Evolutionary conservation across 2,797 vertebrate species (phyloP), one percentile per base, ranked within the genome.

Genomic region (Anabacerthia variegaticeps): DNA sequence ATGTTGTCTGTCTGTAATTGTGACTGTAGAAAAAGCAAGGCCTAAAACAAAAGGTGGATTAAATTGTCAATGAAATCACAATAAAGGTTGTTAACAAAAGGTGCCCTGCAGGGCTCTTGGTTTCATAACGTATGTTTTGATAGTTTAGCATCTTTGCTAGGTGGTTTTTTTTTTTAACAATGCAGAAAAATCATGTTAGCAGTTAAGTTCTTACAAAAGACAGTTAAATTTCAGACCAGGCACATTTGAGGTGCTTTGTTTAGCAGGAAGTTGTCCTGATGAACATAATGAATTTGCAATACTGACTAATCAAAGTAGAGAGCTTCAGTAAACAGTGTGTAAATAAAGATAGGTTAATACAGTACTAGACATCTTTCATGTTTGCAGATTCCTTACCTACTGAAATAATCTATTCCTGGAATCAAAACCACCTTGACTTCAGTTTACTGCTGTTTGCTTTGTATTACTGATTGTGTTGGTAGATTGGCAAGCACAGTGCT

Each of bases 51-150:
- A 93, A 61, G 41, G 22, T 92, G 91, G 51, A 95, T 95, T 92
- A 90, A 95, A 86, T 81, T 95, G 81, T 63, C 87, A 91, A 55
- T 95, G 83, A 93, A 94, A 56, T 67, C 63, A 78, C 73, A 82
- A 43, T 22, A 78, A 95, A 62, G 7, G 19, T 39, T 91, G 41
- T 82, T 97, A 95, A 89, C 66, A 95, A 87, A 94, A 91, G 46
- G 37, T 84, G 52, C 62, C 76, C 44, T 81, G 41, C 63, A 89
- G 69, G 74, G 76, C 26, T 89, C 12, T 69, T 76, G 7, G 3
- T 73, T 93, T 85, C 56, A 17, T 80, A 86, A 85, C 62, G 4
- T 65, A 39, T 24, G 13, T 80, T 84, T 88, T 92, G 54, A 84
- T 90, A 32, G 22, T 83, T 81, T 21, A 59, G 15, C 10, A 26